Conservation (phyloP, 2,888 invertebrate species). For the Conomelus anceps region DNA sequence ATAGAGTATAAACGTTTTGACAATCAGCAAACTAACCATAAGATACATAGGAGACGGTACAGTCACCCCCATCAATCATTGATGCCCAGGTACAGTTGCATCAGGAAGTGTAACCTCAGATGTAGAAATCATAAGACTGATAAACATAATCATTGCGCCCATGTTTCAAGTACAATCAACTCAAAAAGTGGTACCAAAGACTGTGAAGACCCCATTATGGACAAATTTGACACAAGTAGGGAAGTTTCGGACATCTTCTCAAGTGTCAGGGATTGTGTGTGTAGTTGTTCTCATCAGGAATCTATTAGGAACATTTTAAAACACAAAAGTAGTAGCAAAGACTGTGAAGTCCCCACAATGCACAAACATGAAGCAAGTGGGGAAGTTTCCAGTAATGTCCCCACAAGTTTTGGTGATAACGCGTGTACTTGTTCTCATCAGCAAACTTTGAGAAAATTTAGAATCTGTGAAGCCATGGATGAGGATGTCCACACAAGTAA, state of each 20-base stretch:
- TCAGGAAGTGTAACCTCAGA: background rate
- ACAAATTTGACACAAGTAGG: too few relatives aligned
- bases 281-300: background rate
- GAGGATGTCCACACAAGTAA: background rate
- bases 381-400: background rate
- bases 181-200: background rate
- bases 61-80: background rate
- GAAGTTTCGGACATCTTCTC: too few relatives aligned
- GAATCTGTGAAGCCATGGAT: background rate
- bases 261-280: too few relatives aligned
- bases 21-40: background rate
- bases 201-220: background rate
- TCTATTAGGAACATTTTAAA: background rate
- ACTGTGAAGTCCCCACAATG: background rate
- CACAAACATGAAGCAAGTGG: background rate
- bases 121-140: background rate
- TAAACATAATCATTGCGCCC: too few relatives aligned
- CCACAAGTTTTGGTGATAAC: background rate
- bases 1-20: background rate
- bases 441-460: background rate
- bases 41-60: background rate
- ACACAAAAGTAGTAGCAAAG: background rate
- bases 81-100: background rate
- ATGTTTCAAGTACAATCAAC: background rate
- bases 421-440: background rate